phyloP scores from a whole-genome alignment of 2,113 vertebrate genomes.

The Heteronetta atricapilla region DNA sequence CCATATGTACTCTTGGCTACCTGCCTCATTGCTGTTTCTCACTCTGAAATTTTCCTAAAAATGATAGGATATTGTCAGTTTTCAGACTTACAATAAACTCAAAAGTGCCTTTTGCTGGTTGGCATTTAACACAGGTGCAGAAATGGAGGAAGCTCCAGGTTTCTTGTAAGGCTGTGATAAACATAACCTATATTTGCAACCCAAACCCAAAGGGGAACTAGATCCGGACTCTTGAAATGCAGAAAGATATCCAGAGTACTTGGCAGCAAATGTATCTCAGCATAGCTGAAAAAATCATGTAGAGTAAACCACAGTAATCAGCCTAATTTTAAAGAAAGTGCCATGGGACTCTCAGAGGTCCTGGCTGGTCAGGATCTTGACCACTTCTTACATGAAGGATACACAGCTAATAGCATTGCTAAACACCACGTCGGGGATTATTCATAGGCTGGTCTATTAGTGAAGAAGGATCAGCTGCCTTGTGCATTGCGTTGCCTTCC shows the following conservation, averaged over 20 bases:
- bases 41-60: neutral
- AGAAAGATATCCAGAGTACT: neutral
- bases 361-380: neutral
- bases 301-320: neutral
- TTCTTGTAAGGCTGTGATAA: neutral
- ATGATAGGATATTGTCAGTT: neutral
- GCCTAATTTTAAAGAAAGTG: neutral
- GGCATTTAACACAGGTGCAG: neutral
- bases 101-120: constrained; percentile 16
- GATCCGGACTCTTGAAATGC: neutral
- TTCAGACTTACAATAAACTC: neutral
- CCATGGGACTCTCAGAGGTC: accelerated
- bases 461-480: neutral
- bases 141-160: neutral
- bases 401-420: neutral
- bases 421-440: neutral
- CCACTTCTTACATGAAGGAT: neutral
- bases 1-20: constrained; percentile 39
- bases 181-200: neutral
- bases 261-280: neutral
- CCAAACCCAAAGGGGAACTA: neutral
- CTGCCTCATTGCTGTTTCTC: neutral
- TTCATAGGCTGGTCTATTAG: neutral
- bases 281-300: neutral
- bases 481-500: neutral